phyloP scores from a whole-genome alignment of 1,140 invertebrate genomes.

The Lasioglossum baleicum region DNA sequence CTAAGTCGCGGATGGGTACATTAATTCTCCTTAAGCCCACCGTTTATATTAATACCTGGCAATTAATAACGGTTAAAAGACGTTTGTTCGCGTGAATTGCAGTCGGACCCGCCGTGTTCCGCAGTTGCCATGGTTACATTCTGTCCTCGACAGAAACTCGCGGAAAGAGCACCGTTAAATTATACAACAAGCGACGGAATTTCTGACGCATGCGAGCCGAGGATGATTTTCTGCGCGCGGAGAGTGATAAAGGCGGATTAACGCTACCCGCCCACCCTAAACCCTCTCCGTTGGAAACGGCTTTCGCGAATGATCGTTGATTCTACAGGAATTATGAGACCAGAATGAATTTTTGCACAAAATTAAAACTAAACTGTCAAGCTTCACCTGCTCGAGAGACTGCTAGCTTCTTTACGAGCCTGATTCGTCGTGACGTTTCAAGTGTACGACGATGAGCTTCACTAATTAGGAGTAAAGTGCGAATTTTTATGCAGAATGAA shows the following conservation, averaged over 20 bases:
- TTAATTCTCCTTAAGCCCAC: conserved; percentile 72
- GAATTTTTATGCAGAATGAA: too few relatives aligned
- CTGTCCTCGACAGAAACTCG: neutral
- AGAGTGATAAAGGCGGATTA: neutral
- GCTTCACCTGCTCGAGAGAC: too few relatives aligned
- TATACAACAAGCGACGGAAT: conserved; percentile 53
- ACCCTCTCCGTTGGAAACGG: too few relatives aligned
- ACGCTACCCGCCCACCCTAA: neutral
- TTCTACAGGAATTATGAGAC: too few relatives aligned
- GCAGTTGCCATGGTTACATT: conserved; percentile 3
- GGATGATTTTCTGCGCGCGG: neutral
- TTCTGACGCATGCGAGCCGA: neutral
- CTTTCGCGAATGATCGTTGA: too few relatives aligned
- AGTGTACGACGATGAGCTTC: too few relatives aligned
- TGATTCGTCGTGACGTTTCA: too few relatives aligned
- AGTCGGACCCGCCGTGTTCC: conserved; percentile 16
- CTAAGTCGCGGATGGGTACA: conserved; percentile 62
- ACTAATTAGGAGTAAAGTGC: too few relatives aligned
- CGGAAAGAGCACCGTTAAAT: conserved; percentile 62
- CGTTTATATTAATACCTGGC: conserved; percentile 74
- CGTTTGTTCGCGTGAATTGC: conserved; percentile 58
- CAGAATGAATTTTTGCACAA: too few relatives aligned
- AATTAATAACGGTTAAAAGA: conserved; percentile 75
- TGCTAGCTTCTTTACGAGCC: too few relatives aligned
- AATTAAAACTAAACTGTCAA: too few relatives aligned